Evolutionary conservation across 1,140 invertebrate genomes (phyloP).

Genomic region (Megalopta genalis): DNA sequence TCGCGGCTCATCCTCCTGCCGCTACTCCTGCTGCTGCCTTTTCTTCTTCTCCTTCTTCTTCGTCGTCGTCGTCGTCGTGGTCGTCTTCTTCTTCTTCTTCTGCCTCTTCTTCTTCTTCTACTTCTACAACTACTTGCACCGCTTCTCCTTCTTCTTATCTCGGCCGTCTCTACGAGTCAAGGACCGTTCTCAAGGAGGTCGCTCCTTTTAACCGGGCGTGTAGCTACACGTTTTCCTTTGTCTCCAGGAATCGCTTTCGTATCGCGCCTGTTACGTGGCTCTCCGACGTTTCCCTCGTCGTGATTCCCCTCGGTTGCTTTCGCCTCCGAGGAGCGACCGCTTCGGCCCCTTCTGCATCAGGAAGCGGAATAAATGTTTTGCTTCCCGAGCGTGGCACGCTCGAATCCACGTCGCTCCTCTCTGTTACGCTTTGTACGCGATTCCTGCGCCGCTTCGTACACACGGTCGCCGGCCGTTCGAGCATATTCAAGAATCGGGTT

Average conservation of each 20-base stretch:
- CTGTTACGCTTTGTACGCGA: not conserved
- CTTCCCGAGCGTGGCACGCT: not conserved
- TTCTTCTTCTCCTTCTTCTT: constrained; percentile 36
- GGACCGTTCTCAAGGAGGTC: constrained; percentile 81
- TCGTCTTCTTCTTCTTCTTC: constrained; percentile 48
- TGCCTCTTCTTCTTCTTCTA: constrained; percentile 61
- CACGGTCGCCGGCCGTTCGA: not conserved
- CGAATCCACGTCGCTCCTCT: not conserved
- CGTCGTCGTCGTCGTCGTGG: constrained; percentile 51
- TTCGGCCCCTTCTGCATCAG: not conserved
- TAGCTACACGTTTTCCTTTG: constrained; percentile 58
- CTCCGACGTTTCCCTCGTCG: constrained; percentile 4
- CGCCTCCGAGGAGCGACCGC: not conserved
- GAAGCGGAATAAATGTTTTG: constrained; percentile 4
- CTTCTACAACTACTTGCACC: constrained; percentile 60
- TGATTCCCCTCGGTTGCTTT: constrained; percentile 1
- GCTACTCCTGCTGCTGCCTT: constrained; percentile 8
- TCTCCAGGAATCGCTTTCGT: constrained; percentile 54
- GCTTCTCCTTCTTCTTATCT: constrained; percentile 61
- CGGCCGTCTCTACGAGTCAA: constrained; percentile 75
- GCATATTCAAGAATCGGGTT: too few species aligned
- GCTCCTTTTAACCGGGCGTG: constrained; percentile 68
- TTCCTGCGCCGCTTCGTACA: not conserved
- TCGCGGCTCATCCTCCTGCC: not conserved
- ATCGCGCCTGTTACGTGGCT: constrained; percentile 25